Evolutionary conservation across 2,113 vertebrate species (phyloP), one percentile per base, ranked within the genome.

Genomic region (Podarcis muralis): DNA sequence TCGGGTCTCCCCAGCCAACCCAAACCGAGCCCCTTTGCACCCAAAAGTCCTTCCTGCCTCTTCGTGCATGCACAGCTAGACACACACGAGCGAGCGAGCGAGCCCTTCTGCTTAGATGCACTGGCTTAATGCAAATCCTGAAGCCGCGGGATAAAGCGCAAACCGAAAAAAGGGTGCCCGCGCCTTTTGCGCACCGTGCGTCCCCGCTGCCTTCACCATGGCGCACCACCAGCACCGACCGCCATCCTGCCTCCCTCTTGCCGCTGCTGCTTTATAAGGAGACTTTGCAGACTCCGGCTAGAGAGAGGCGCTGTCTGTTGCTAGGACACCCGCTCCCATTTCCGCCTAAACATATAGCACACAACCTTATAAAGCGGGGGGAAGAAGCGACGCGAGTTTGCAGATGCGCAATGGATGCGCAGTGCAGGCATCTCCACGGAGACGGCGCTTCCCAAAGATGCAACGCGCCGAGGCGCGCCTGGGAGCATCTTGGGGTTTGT

Each of bases 381-480:
- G n/a, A 40, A 0, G 12, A 43, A 82, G 15, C 3, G 40, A 25
- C 12, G 5, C 3, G 11, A 15, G 72, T 16, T 37, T 71, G 48
- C 48, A 4, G 23, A 22, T n/a, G 77, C 77, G 65, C 40, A 65
- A 78, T 71, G 32, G 27, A 65, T 4, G 48, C 66, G 6, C 18
- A 59, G 8, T 7, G 57, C 30, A 9, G 27, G 22, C 7, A 15
- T 75, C 0, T 35, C 1, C 1, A 62, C 2, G 30, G 43, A 1
- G 79, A 94, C 94, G 86, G 91, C 91, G 71, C 5, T 25, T 82
- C 82, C 95, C 93, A 75, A 53, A 30, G 6, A 12, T 0, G n/a
- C 88, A 57, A 0, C 37, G 89, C 84, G 77, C 18, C 13, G 16
- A 27, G 1, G 16, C 15, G 3, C 0, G 35, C 6, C 1, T 1